phyloP scores from a whole-genome alignment of 2,797 vertebrate genomes.

The Thunnus albacares region DNA sequence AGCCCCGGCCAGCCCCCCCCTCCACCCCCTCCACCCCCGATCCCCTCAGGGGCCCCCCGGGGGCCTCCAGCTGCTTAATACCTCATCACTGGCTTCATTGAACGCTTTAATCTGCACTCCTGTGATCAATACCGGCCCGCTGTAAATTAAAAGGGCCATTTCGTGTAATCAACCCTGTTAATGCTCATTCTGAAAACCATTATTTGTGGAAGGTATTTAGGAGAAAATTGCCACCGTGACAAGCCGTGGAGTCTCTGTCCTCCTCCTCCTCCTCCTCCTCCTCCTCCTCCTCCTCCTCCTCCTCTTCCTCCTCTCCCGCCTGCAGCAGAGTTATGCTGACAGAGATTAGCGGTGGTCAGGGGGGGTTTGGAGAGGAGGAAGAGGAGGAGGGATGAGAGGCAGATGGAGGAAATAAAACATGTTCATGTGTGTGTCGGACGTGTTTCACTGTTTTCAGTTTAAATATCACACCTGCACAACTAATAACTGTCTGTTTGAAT shows the following conservation, averaged over 20 bases:
- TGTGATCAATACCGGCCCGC: slow-evolving; percentile 99
- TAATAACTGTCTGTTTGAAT: too few relatives aligned
- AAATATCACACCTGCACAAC: too few relatives aligned
- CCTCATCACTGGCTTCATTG: slow-evolving; percentile 99
- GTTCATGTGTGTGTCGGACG: too few relatives aligned
- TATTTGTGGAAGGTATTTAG: slow-evolving; percentile 99
- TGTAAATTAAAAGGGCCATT: slow-evolving; percentile 99
- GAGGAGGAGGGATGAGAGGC: slow-evolving; percentile 22
- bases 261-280: background rate
- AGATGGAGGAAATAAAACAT: slow-evolving; percentile 5
- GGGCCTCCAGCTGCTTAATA: slow-evolving; percentile 99
- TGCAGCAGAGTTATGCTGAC: slow-evolving; percentile 71
- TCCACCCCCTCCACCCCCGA: slow-evolving; percentile 69
- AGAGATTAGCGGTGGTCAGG: slow-evolving; percentile 84
- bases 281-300: background rate
- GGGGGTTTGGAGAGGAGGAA: slow-evolving; percentile 64
- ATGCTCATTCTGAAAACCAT: slow-evolving; percentile 99
- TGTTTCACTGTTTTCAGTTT: too few relatives aligned
- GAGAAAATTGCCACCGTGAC: slow-evolving; percentile 92
- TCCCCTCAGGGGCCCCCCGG: slow-evolving; percentile 88
- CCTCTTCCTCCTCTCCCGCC: background rate
- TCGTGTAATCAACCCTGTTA: slow-evolving; percentile 99
- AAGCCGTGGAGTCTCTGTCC: slow-evolving; percentile 60
- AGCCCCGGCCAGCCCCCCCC: slow-evolving; percentile 78
- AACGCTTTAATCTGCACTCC: slow-evolving; percentile 99